Conservation (phyloP, 2,888 invertebrate species). For the Pandemis corylana region DNA sequence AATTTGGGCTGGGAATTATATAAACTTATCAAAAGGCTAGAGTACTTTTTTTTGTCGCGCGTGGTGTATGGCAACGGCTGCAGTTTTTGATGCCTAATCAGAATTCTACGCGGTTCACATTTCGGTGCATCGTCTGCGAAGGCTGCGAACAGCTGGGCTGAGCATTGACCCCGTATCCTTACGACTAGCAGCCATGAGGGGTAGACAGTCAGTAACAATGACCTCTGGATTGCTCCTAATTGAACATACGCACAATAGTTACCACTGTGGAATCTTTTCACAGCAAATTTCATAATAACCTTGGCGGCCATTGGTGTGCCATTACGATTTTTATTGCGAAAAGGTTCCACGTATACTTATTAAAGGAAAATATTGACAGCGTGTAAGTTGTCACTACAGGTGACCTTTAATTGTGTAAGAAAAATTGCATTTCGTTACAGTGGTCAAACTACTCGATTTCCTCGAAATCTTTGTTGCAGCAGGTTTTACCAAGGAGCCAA, state of each 20-base stretch:
- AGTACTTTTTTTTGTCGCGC: not conserved
- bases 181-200: constrained; percentile 4
- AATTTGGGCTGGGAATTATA: constrained; percentile 74
- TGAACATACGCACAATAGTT: not conserved
- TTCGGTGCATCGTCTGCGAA: constrained; percentile 37
- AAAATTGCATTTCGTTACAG: not conserved
- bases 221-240: constrained; percentile 13
- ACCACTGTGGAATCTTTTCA: not conserved
- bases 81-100: constrained; percentile 24
- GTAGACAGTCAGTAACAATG: constrained; percentile 23
- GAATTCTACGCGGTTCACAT: constrained; percentile 36
- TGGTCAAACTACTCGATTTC: not conserved
- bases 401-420: not conserved
- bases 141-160: constrained; percentile 36
- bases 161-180: constrained; percentile 37
- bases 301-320: not conserved
- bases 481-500: not conserved
- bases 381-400: not conserved
- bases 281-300: not conserved
- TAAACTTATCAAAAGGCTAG: constrained; percentile 44
- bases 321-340: not conserved
- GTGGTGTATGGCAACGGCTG: not conserved
- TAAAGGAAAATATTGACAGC: not conserved
- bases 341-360: not conserved
- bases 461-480: not conserved